Evolutionary conservation across 2,113 vertebrate species (phyloP).

Genomic region (Tursiops truncatus): DNA sequence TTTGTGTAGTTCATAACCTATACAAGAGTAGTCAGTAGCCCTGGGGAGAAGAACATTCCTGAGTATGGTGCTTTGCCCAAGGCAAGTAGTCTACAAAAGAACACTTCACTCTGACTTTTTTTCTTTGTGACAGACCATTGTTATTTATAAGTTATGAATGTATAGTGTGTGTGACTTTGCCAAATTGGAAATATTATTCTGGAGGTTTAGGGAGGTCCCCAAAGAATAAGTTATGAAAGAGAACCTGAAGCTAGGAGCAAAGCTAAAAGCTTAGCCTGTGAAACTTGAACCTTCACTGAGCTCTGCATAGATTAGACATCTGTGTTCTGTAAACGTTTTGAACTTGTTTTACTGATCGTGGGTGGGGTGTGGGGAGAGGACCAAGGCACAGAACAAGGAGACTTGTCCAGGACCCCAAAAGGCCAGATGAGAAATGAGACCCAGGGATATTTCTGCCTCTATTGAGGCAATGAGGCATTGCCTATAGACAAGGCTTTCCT

Average conservation of each 20-base stretch:
- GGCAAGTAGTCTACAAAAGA: background rate
- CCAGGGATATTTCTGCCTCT: background rate
- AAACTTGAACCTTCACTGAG: background rate
- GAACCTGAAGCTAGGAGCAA: background rate
- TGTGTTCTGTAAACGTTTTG: background rate
- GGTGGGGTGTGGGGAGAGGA: background rate
- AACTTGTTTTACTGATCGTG: background rate
- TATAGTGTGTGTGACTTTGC: background rate
- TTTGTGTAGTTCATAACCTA: background rate
- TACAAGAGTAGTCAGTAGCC: background rate
- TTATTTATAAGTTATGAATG: background rate
- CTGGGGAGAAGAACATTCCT: background rate
- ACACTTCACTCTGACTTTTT: background rate
- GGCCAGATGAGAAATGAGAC: background rate
- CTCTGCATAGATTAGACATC: background rate
- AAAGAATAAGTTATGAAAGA: background rate
- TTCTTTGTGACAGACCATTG: background rate
- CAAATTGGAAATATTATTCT: slow-evolving; percentile 11
- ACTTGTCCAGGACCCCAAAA: background rate
- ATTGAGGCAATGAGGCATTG: background rate
- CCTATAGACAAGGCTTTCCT: background rate
- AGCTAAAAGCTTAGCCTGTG: background rate
- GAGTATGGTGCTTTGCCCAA: background rate
- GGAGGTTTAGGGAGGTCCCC: background rate
- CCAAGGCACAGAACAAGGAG: background rate